phyloP scores from a whole-genome alignment of 2,113 vertebrate genomes.

The Hepsetus odoe region DNA sequence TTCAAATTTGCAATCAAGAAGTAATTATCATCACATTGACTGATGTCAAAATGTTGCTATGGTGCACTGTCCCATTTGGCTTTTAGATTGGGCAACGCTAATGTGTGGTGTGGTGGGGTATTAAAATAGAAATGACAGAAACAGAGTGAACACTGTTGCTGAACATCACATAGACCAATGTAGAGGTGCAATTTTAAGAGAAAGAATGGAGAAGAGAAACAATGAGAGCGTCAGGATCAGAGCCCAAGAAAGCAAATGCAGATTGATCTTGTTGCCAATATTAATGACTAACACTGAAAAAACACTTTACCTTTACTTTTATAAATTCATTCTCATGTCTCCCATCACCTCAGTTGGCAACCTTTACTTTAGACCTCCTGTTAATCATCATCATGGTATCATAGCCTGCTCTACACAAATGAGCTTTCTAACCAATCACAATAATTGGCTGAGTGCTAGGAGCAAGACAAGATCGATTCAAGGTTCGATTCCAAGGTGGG shows the following conservation, averaged over 20 bases:
- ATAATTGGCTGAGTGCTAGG: too few species aligned
- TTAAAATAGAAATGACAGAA: constrained; percentile 28
- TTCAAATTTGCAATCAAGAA: neutral
- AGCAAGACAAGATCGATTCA: too few species aligned
- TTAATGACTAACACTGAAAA: too few species aligned
- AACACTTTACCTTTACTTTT: neutral
- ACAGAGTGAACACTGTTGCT: neutral
- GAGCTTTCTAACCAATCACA: too few species aligned
- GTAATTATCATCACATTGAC: neutral
- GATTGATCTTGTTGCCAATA: neutral
- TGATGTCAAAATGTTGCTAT: constrained; percentile 36
- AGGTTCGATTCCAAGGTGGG: too few species aligned
- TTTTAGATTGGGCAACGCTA: constrained; percentile 35
- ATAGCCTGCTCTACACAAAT: too few species aligned
- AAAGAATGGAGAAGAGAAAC: neutral
- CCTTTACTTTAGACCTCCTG: too few species aligned
- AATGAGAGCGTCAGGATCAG: neutral
- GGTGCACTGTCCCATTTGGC: constrained; percentile 30
- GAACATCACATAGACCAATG: neutral
- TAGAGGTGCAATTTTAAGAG: too few species aligned
- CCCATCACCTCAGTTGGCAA: neutral
- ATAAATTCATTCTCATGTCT: neutral
- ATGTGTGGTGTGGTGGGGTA: constrained; percentile 11
- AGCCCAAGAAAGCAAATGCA: neutral
- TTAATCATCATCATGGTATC: too few species aligned